phyloP scores from a whole-genome alignment of 2,888 invertebrate genomes.

The Volucella zonaria region DNA sequence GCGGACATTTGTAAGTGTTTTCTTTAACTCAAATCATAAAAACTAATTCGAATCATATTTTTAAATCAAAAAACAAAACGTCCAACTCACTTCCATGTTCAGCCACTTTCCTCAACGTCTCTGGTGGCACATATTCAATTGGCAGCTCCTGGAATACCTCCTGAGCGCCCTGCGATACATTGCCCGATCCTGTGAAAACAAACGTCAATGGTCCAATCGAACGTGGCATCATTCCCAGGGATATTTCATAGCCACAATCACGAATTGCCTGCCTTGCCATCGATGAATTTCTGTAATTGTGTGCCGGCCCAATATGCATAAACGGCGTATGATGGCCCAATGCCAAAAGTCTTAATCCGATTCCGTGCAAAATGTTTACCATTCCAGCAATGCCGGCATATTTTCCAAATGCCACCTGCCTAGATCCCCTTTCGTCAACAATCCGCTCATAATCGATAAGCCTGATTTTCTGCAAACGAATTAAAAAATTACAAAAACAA shows the following conservation, averaged over 20 bases:
- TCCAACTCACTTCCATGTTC: constrained; percentile 93
- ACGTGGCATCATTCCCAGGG: constrained; percentile 97
- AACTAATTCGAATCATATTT: too few species aligned
- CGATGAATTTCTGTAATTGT: constrained; percentile 98
- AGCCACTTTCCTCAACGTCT: constrained; percentile 96
- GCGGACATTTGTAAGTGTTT: too few species aligned
- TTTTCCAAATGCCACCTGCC: constrained; percentile 99
- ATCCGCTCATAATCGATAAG: constrained; percentile 98
- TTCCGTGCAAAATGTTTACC: constrained; percentile 98
- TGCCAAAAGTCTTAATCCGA: constrained; percentile 94
- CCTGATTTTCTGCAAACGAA: constrained; percentile 88
- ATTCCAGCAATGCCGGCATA: constrained; percentile 99
- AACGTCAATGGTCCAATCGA: constrained; percentile 98
- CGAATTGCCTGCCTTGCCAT: constrained; percentile 98
- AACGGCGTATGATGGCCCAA: constrained; percentile 99
- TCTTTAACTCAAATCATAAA: too few species aligned
- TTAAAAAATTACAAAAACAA: too few species aligned
- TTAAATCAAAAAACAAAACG: neutral
- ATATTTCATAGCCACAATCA: constrained; percentile 99
- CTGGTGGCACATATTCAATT: constrained; percentile 98
- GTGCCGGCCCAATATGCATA: constrained; percentile 99
- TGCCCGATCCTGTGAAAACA: constrained; percentile 98
- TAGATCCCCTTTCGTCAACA: constrained; percentile 92
- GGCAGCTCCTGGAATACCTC: constrained; percentile 98
- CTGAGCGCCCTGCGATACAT: constrained; percentile 96